Base-by-base conservation (phyloP, 2,888 invertebrate genomes). In the Hymenopus coronatus region DNA sequence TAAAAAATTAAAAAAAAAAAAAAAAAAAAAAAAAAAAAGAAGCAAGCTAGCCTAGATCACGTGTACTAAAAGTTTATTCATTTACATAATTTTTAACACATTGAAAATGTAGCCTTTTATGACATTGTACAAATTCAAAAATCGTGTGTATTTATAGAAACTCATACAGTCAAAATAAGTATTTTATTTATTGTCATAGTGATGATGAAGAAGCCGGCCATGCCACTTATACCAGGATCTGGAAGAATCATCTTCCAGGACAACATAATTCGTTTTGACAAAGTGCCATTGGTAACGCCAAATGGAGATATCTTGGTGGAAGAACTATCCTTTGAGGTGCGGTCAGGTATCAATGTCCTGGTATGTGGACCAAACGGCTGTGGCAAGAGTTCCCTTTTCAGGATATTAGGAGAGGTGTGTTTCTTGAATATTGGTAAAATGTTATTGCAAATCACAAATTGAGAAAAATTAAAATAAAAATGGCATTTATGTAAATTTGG, bases 291-390 rank as follows among this genome's bases (percentile, higher is more conserved):
- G 88, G 97, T 99, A 33, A 99, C 99, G 0, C 99, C 99, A 3
- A 99, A 99, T 92, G 99, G 99, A 0, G 99, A 99, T 93, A 95
- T 99, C 14, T 96, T 99, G 83, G 96, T 99, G 82, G 96, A 96
- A 91, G 98, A 98, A 91, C 94, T 99, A 25, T 95, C 95, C 84
- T 98, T 99, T 92, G 98, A 98, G 95, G 98, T 98, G 88, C 96
- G 96, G 91, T 98, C 98, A 0, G 99, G 99, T 83, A 97, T 97
- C 94, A 99, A 99, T 94, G 98, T 99, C 0, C 93, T 99, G n/a
- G 98, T 99, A 0, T 99, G 99, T 93, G 99, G 99, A 0, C 99
- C 99, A 3, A 99, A 99, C 93, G 99, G 99, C 1, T 98, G 99
- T 93, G 99, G 99, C 86, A 99, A 99, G 93, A 98, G 98, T 88